Conservation (phyloP, 1,140 invertebrate species). For the Babylonia areolata region DNA sequence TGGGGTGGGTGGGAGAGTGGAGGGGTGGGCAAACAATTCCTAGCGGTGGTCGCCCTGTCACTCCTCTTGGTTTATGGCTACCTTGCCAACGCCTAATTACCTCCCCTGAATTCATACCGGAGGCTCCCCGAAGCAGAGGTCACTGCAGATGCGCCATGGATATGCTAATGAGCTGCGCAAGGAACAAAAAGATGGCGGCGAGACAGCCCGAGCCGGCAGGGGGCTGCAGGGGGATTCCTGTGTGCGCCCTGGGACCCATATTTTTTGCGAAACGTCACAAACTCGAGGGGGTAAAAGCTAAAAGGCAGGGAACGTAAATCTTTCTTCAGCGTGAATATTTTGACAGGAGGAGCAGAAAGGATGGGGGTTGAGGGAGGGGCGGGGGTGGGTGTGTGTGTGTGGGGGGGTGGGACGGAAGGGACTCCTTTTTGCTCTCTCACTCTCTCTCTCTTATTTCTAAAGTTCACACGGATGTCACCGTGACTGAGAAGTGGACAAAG, state of each 20-base stretch:
- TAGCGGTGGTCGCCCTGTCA: constrained; percentile 3
- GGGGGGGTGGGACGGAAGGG: too few species aligned
- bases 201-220: background rate
- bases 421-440: too few species aligned
- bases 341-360: background rate
- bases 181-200: constrained; percentile 14
- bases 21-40: background rate
- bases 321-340: constrained; percentile 11
- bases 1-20: too few species aligned
- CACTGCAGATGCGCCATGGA: constrained; percentile 22
- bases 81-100: background rate
- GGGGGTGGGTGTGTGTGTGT: too few species aligned
- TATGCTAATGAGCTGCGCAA: constrained; percentile 6
- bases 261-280: background rate
- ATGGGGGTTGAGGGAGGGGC: too few species aligned
- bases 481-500: too few species aligned
- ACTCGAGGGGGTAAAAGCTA: background rate
- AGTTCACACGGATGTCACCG: too few species aligned
- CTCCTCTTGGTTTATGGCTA: constrained; percentile 4
- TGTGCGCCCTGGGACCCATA: background rate
- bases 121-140: background rate
- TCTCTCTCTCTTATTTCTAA: too few species aligned
- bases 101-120: constrained; percentile 8
- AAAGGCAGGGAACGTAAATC: background rate
- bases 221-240: background rate